Conservation (phyloP, 2,888 invertebrate species). For the Gisinianus flammeolus region DNA sequence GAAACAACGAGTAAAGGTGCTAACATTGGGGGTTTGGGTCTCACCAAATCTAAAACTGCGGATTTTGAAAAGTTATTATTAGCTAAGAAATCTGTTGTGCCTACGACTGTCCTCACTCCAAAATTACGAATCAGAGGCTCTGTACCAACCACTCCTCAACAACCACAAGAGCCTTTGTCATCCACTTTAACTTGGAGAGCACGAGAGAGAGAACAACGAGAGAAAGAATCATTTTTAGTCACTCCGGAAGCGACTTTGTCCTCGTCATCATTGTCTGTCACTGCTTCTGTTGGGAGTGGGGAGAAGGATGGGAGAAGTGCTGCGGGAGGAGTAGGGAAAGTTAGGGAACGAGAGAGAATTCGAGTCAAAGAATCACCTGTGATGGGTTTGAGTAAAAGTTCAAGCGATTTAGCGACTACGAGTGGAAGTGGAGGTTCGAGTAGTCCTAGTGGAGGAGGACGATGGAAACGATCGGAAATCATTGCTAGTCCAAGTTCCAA, state of each 20-base stretch:
- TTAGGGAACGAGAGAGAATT: slow-evolving; percentile 31
- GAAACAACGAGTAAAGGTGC: slow-evolving; percentile 49
- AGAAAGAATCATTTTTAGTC: slow-evolving; percentile 5
- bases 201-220: not conserved
- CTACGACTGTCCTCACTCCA: not conserved
- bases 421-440: slow-evolving; percentile 64
- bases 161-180: not conserved
- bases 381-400: slow-evolving; percentile 47
- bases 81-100: slow-evolving; percentile 5
- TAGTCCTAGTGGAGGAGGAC: not conserved
- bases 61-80: slow-evolving; percentile 56
- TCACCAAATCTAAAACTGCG: slow-evolving; percentile 58
- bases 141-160: not conserved
- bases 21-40: slow-evolving; percentile 33
- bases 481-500: slow-evolving; percentile 71
- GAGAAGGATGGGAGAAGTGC: not conserved
- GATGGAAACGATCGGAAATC: slow-evolving; percentile 78
- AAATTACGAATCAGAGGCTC: not conserved
- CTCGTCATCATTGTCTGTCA: slow-evolving; percentile 50
- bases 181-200: not conserved
- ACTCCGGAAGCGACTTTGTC: slow-evolving; percentile 52
- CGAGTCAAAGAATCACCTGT: slow-evolving; percentile 52
- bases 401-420: slow-evolving; percentile 34
- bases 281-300: slow-evolving; percentile 19
- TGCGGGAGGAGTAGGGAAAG: slow-evolving; percentile 51